Base-by-base conservation (phyloP, 2,113 vertebrate genomes). In the Ornithorhynchus anatinus region DNA sequence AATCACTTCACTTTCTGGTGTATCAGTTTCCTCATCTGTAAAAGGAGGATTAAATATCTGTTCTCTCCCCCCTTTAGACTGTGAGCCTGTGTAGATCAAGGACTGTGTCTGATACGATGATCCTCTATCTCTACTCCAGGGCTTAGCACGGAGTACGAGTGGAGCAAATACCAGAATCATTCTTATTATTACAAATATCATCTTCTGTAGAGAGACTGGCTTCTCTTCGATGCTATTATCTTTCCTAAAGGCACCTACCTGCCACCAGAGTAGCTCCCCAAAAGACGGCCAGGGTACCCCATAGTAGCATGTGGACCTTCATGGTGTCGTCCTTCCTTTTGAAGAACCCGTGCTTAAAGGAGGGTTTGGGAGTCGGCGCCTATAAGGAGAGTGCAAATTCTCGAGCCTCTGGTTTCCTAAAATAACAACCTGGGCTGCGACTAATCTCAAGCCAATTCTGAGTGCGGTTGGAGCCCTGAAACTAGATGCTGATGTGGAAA, bases 241-340 rank as follows among this genome's bases (percentile, higher is more conserved):
- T 51, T 31, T 77, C 33, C 73, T 82, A 31, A 33, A 33, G 42
- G 15, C 29, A 91, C 92, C 47, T 93, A 94, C 93, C 93, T 88
- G 88, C 75, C 74, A 86, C 91, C 22, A 90, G 77, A 83, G 85
- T 0, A 43, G 77, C 58, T 10, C 75, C 84, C 69, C 58, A 6
- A 84, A 89, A 91, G 69, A 89, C 0, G 0, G 69, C 87, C 75
- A 86, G 63, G 37, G 86, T 72, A 57, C 73, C 54, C 50, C 71
- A 80, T 39, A 84, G 61, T 36, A 65, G 25, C 84, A 84, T 84
- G 60, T 42, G 75, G 44, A 25, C 88, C 88, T 74, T 92, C 93
- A 94, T 94, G 84, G 39, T 82, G 84, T 65, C 84, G 75, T 59
- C 38, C n/a, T 75, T 85, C 80, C 82, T 89, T 88, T 89, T 87